Percentiles rank a stretch among this genome's conserved stretches.
phyloP scores from a whole-genome alignment of 1,140 invertebrate genomes.

The Bombus vancouverensis region DNA sequence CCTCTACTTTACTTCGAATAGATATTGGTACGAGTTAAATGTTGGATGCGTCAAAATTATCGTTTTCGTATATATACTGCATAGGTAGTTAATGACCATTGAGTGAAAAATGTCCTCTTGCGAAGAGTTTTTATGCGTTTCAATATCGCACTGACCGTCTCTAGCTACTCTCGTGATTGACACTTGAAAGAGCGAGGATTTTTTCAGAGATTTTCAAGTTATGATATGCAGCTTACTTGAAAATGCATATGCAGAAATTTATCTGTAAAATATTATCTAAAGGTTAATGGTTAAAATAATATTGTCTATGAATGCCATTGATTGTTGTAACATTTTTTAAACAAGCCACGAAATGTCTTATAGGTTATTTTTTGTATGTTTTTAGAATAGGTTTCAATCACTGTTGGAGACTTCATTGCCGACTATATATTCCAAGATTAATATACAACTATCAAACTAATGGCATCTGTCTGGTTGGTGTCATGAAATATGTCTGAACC shows the following conservation, averaged over 20 bases:
- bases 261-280: too few relatives aligned
- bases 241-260: too few relatives aligned
- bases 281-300: neutral
- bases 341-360: neutral
- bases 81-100: neutral
- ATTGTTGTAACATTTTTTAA: neutral
- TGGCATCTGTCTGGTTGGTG: neutral
- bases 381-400: neutral
- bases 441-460: conserved; percentile 4
- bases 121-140: neutral
- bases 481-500: neutral
- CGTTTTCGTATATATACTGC: neutral
- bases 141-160: neutral
- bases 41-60: neutral
- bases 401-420: neutral
- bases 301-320: neutral
- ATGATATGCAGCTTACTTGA: neutral
- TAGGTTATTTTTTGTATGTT: neutral
- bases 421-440: neutral
- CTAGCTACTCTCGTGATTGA: neutral
- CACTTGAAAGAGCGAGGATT: neutral
- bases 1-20: neutral
- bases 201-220: neutral
- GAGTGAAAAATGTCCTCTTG: neutral
- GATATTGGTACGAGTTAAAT: neutral